A percentile compares a stretch with the other conserved stretches of the same genome.
Evolutionary conservation across 1,140 invertebrate species (phyloP).

Genomic region (Solenopsis invicta): DNA sequence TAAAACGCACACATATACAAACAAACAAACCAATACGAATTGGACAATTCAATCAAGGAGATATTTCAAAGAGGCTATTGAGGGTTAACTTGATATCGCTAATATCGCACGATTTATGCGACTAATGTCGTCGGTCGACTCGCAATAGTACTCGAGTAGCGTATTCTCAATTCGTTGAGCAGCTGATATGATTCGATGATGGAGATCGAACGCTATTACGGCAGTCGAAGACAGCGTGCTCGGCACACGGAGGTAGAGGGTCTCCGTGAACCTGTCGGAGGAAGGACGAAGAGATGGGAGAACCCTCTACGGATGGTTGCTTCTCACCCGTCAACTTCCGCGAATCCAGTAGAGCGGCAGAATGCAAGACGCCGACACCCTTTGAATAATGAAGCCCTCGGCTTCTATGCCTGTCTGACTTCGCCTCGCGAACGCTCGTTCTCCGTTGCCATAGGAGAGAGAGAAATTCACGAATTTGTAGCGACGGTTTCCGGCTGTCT

Average conservation of each 20-base stretch:
- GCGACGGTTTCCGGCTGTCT: slow-evolving; percentile 70
- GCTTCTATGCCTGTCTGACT: slow-evolving; percentile 79
- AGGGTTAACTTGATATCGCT: slow-evolving; percentile 11
- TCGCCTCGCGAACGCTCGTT: slow-evolving; percentile 71
- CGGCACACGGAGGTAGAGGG: slow-evolving; percentile 63
- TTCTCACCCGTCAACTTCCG: slow-evolving; percentile 82
- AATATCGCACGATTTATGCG: slow-evolving; percentile 13
- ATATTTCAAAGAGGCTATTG: not conserved
- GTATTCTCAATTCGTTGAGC: slow-evolving; percentile 52
- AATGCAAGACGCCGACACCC: slow-evolving; percentile 84
- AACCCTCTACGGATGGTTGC: slow-evolving; percentile 77
- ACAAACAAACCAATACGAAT: not conserved
- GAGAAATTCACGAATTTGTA: slow-evolving; percentile 78
- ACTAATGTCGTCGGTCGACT: slow-evolving; percentile 2
- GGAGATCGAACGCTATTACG: slow-evolving; percentile 57
- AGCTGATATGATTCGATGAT: slow-evolving; percentile 64
- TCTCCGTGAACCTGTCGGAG: slow-evolving; percentile 64
- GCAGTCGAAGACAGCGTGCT: slow-evolving; percentile 41
- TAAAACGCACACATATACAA: no score
- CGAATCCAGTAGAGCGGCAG: slow-evolving; percentile 80
- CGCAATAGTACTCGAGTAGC: not conserved
- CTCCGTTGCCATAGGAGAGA: slow-evolving; percentile 62
- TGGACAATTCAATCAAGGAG: not conserved
- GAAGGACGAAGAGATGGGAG: slow-evolving; percentile 46
- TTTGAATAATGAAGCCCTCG: slow-evolving; percentile 85